Conservation (phyloP, 2,888 invertebrate genomes). For the Trichogramma dendrolimi region DNA sequence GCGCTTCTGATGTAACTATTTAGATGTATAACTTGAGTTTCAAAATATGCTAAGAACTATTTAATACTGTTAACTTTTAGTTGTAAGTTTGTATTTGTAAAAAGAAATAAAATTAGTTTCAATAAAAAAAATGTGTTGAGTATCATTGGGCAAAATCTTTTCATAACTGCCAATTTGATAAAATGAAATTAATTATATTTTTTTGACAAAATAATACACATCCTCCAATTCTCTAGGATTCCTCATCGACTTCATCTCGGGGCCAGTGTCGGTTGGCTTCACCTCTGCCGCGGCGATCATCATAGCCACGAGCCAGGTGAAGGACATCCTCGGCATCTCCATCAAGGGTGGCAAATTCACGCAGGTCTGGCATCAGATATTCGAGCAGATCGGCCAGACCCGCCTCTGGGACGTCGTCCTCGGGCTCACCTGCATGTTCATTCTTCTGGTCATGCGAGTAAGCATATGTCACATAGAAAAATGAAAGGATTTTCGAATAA, state of each 20-base stretch:
- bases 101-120: no score
- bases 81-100: no score
- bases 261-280: slow-evolving; percentile 77
- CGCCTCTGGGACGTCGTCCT: slow-evolving; percentile 67
- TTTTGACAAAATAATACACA: neutral
- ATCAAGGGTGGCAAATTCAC: slow-evolving; percentile 69
- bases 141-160: no score
- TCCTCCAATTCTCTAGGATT: slow-evolving; percentile 60
- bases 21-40: no score
- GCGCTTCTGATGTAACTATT: no score
- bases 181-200: neutral
- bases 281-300: slow-evolving; percentile 80
- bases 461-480: slow-evolving; percentile 33
- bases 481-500: neutral
- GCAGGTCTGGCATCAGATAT: slow-evolving; percentile 67
- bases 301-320: slow-evolving; percentile 76
- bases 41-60: no score
- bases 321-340: slow-evolving; percentile 68
- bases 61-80: no score
- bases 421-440: slow-evolving; percentile 66
- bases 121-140: no score
- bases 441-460: slow-evolving; percentile 68
- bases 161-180: neutral
- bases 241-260: slow-evolving; percentile 78
- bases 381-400: slow-evolving; percentile 67